Evolutionary conservation across 2,113 vertebrate species (phyloP).

Genomic region (Platichthys stellatus): DNA sequence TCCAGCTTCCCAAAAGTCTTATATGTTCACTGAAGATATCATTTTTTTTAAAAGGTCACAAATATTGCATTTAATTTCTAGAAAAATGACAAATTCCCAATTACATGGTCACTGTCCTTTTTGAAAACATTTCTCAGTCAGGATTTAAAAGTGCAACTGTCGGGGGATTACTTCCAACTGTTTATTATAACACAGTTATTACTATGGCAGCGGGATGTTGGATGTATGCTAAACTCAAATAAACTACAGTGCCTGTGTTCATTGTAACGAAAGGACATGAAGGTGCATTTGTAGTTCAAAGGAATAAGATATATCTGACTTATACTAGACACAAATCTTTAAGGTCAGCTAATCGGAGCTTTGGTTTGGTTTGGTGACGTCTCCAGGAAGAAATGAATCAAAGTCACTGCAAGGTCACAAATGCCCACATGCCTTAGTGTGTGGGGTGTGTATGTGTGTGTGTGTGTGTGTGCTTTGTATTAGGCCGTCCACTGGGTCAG

Average conservation of each 20-base stretch:
- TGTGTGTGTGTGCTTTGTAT: background rate
- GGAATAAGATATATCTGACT: background rate
- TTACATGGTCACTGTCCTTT: background rate
- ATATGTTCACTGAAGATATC: background rate
- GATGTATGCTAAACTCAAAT: background rate
- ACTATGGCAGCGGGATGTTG: background rate
- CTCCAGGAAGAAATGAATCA: conserved; percentile 21
- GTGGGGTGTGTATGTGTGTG: background rate
- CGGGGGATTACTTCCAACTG: background rate
- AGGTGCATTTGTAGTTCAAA: too few relatives aligned
- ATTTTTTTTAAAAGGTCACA: background rate
- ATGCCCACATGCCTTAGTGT: background rate
- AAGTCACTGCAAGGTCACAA: conserved; percentile 23
- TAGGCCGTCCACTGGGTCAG: conserved; percentile 3
- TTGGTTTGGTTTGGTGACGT: background rate
- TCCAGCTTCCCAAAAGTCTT: background rate
- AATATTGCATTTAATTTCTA: background rate
- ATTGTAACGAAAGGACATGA: background rate
- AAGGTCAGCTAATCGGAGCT: background rate
- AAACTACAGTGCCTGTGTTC: background rate
- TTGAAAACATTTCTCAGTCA: background rate
- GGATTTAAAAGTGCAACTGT: background rate
- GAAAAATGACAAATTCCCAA: background rate
- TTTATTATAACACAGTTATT: background rate
- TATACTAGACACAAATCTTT: background rate